These are phyloP conservation scores for Paratilapia polleni DNA, from an alignment of 2,113 vertebrate genomes.

Conservation along the genomic window DNA sequence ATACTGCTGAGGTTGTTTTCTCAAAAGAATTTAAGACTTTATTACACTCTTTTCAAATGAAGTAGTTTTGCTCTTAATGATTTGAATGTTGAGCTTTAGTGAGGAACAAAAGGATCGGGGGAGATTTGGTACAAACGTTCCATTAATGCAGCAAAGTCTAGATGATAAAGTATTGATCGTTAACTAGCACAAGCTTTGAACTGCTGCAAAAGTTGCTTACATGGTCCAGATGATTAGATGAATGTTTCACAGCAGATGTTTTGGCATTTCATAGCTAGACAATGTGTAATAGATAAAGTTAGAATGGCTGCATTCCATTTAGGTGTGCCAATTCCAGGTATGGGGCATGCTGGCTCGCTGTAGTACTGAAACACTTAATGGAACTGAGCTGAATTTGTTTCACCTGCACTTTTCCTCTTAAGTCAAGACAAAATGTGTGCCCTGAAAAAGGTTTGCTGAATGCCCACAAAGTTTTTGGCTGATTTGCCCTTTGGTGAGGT, in stretches of 20 bases:
- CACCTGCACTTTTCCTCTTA: background rate
- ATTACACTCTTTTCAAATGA: background rate
- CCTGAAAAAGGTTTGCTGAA: background rate
- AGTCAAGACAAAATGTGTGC: background rate
- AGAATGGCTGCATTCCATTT: background rate
- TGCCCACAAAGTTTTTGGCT: background rate
- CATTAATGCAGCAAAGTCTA: background rate
- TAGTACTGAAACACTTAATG: background rate
- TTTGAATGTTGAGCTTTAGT: background rate
- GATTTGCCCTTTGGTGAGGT: background rate
- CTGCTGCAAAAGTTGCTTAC: background rate
- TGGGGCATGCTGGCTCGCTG: background rate
- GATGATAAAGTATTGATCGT: background rate
- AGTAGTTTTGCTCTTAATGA: background rate
- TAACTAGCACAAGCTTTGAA: background rate
- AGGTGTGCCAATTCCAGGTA: background rate
- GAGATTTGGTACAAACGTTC: background rate
- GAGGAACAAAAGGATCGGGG: background rate
- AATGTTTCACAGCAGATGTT: background rate
- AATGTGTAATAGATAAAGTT: background rate
- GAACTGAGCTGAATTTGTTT: background rate
- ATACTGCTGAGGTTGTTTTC: background rate
- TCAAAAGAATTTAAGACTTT: slow-evolving; percentile 3
- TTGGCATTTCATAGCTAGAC: background rate
- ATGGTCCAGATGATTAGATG: background rate